A percentile compares a stretch with the other conserved stretches of the same genome.
These are phyloP conservation scores for Agelas oroides DNA, from an alignment of 37 sponge, comb jelly and placozoan genomes.

Conservation along the genomic window DNA sequence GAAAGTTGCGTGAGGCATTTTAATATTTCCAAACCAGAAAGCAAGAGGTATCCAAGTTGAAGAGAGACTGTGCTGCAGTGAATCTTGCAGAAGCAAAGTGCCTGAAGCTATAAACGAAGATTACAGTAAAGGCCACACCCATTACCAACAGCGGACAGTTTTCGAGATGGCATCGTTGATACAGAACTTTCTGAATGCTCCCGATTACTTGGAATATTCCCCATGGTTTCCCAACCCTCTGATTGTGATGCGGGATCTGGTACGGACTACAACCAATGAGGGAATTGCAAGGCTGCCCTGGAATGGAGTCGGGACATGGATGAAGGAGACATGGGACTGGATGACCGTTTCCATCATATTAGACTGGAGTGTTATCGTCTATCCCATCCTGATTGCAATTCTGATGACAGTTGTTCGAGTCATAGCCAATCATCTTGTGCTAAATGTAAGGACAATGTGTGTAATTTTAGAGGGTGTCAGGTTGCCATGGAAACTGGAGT, in stretches of 20 bases:
- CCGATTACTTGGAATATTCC: constrained; percentile 40
- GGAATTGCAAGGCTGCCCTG: constrained; percentile 21
- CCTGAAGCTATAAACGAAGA: too few relatives aligned
- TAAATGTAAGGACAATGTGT: constrained; percentile 38
- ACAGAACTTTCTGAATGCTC: constrained; percentile 21
- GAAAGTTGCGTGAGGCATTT: too few relatives aligned
- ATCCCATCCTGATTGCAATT: constrained; percentile 6
- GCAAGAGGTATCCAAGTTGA: too few relatives aligned
- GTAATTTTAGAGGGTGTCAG: too few relatives aligned
- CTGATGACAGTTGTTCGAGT: constrained; percentile 38
- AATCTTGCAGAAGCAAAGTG: too few relatives aligned
- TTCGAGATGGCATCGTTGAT: constrained; percentile 18
- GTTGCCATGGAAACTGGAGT: too few relatives aligned
- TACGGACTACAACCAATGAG: background rate
- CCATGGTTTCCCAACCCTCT: constrained; percentile 69
- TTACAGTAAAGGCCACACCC: too few relatives aligned
- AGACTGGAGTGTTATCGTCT: constrained; percentile 4
- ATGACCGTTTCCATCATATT: constrained; percentile 4
- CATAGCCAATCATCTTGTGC: constrained; percentile 30
- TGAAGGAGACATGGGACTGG: constrained; percentile 48
- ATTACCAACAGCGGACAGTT: too few relatives aligned
- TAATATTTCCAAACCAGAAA: too few relatives aligned
- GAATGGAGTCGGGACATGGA: constrained; percentile 58
- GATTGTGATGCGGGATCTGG: constrained; percentile 34
- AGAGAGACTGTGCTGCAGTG: too few relatives aligned